Evolutionary conservation across 2,888 invertebrate genomes (phyloP), one percentile per base, ranked within the genome.

Genomic region (Ophion slaviceki): DNA sequence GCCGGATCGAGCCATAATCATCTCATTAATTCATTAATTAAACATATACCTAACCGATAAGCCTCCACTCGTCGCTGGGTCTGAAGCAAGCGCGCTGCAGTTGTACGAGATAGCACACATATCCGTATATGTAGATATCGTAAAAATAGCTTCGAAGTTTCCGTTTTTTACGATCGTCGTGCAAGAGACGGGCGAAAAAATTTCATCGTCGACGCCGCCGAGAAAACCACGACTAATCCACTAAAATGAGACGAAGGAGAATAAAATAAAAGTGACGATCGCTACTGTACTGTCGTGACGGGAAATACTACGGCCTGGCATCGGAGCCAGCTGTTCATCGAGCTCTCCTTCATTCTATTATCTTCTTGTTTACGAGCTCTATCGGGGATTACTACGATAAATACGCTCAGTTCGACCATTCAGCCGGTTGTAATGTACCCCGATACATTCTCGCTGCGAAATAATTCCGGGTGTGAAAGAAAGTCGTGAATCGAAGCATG

Each of bases 21-120:
- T 79, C 85, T 80, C 82, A 68, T 85, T 85, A 80, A 85, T 85
- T 82, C 76, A 85, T 85, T 85, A 85, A 85, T 85, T 77, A 82
- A 82, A 77, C 82, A 82, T 47, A 80, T 71, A 77, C 47, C 47
- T 47, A 14, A 47, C 76, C 77, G 85, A 85, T 82, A 80, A 82
- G 79, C 61, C 11, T 57, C 40, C 14, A 28, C 79, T 67, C 62
- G 57, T 61, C 62, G 57, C 67, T 71, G 61, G 80, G 76, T 79
- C 47, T 66, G 40, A 28, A 82, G 80, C 77, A 67, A 68, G 64
- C 76, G 72, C 71, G 14, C 68, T 59, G 47, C 66, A 80, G 82
- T 85, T 82, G 79, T 59, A 76, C 61, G 47, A 79, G 79, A 80
- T 76, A 80, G 17, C 71, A 14, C 17, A 47, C 17, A 32, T 36